Evolutionary conservation across 2,888 invertebrate species (phyloP), one percentile per base, ranked within the genome.

Genomic region (Enoplolaimus lenunculus): DNA sequence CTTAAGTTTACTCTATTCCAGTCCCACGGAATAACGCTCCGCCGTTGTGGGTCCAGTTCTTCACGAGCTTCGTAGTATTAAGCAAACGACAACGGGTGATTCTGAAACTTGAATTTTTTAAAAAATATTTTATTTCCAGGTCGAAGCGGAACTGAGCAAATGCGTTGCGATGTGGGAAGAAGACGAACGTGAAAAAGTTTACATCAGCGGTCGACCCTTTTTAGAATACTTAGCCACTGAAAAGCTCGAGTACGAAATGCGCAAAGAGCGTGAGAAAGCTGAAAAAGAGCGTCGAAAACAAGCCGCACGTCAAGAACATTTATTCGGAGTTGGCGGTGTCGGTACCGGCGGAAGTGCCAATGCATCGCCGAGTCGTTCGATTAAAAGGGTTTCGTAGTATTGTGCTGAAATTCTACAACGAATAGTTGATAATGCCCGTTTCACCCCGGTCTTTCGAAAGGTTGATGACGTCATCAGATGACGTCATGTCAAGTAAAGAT

Each of bases 201-300:
- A 66, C 34, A 29, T 66, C n/a, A n/a, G 21, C 26, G 67, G 67
- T 3, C 67, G 34, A 33, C 67, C 34, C n/a, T 31, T 66, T 31
- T 26, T 34, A 31, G 67, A 66, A 31, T 66, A 66, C n/a, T 34
- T 66, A 34, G 67, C 67, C 34, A 66, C 67, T n/a, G 67, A 66
- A 31, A 66, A 66, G 33, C 31, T 66, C 2, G 67, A n/a, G 13
- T 66, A 66, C 34, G 67, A 66, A n/a, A 26, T 31, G 3, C 67
- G 31, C 2, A 66, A 66, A 66, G 31, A 66, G 67, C 34, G 34
- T 33, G 67, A 66, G 3, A 21, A 66, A n/a, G n/a, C 21, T 16
- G 67, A 31, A 31, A 66, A 66, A n/a, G 34, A 66, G 26, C n/a
- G 33, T 13, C 45, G 45, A 45, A 45, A 45, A 45, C 7, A 7